phyloP scores from a whole-genome alignment of 1,140 invertebrate genomes.

The Drosophila triauraria region DNA sequence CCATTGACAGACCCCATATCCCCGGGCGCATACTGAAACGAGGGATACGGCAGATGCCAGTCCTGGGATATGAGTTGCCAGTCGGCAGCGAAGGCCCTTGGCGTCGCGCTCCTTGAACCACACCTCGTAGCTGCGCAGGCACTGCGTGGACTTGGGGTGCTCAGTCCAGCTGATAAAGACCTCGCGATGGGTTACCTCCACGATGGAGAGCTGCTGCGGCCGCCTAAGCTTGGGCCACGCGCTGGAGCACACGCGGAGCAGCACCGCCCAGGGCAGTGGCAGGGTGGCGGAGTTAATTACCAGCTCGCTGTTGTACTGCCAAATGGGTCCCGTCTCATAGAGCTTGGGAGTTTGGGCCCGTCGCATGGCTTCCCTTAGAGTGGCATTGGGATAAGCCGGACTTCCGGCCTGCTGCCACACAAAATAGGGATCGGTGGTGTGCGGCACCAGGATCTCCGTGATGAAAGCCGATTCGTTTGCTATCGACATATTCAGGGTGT shows the following conservation, averaged over 20 bases:
- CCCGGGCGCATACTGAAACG: conserved; percentile 71
- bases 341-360: conserved; percentile 62
- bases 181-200: conserved; percentile 62
- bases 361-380: conserved; percentile 66
- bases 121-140: conserved; percentile 79
- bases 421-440: conserved; percentile 69
- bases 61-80: conserved; percentile 62
- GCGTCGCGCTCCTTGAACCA: conserved; percentile 65
- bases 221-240: conserved; percentile 56
- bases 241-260: conserved; percentile 74
- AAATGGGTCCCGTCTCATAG: conserved; percentile 67
- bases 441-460: conserved; percentile 83
- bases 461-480: conserved; percentile 77
- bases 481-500: conserved; percentile 73
- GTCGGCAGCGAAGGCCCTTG: conserved; percentile 15
- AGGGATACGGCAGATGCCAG: conserved; percentile 82
- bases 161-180: conserved; percentile 79
- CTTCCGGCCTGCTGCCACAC: conserved; percentile 64
- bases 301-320: conserved; percentile 73
- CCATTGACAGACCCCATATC: conserved; percentile 62
- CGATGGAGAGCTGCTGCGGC: conserved; percentile 62
- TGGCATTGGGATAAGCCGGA: conserved; percentile 76
- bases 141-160: conserved; percentile 59
- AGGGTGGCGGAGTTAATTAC: conserved; percentile 70
- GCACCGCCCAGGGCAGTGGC: conserved; percentile 71